A percentile compares a stretch with the other conserved stretches of the same genome.
Evolutionary conservation across 2,113 vertebrate species (phyloP).

Genomic region (Pseudopodoces humilis): DNA sequence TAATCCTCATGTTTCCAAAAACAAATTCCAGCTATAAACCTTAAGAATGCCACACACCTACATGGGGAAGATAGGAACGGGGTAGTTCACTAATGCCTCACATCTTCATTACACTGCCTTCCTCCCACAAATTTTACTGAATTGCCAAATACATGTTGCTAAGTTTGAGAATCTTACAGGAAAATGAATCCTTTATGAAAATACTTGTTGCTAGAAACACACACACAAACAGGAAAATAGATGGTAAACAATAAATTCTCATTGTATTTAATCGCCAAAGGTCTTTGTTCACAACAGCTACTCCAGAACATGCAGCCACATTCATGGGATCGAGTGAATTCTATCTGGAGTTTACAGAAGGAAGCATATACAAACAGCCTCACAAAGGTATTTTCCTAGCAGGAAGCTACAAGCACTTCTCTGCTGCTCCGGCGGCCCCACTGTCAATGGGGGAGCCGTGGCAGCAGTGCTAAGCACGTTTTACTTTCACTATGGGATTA

Average conservation of each 20-base stretch:
- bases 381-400: conserved; percentile 34
- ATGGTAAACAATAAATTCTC: neutral
- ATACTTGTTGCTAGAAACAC: neutral
- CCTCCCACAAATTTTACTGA: neutral
- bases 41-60: neutral
- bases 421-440: neutral
- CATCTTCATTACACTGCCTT: neutral
- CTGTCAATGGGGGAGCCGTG: neutral
- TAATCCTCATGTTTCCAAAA: neutral
- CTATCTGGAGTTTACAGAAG: conserved; percentile 53
- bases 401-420: conserved; percentile 28
- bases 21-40: neutral
- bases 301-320: neutral
- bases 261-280: neutral
- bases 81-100: neutral
- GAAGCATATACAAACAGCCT: conserved; percentile 10
- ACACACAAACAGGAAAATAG: neutral
- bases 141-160: neutral
- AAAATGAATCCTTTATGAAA: neutral
- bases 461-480: neutral
- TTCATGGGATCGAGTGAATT: neutral
- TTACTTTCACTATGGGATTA: conserved; percentile 6
- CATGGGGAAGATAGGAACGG: neutral
- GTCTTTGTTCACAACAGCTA: conserved; percentile 11
- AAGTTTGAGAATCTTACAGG: neutral